phyloP scores from a whole-genome alignment of 2,113 vertebrate species.

The Osmerus mordax region DNA sequence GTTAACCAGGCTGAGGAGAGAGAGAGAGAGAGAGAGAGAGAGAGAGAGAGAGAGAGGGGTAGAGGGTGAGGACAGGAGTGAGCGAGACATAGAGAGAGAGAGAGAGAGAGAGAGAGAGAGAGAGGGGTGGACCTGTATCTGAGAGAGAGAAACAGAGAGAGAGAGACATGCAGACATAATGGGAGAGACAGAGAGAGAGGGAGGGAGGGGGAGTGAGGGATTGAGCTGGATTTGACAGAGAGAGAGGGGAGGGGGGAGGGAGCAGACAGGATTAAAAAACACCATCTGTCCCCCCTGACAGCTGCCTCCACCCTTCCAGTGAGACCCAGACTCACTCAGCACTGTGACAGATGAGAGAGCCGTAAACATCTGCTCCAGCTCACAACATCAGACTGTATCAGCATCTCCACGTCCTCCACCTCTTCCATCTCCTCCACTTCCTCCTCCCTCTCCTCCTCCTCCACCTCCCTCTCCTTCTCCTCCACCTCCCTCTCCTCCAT shows the following conservation, averaged over 20 bases:
- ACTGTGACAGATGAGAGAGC: too few relatives aligned
- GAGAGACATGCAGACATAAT: not conserved
- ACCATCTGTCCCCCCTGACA: slow-evolving; percentile 64
- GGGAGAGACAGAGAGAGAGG: slow-evolving; percentile 13
- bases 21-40: not conserved
- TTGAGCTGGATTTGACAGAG: not conserved
- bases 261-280: slow-evolving; percentile 71
- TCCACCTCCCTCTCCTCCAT: too few relatives aligned
- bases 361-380: not conserved
- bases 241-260: not conserved
- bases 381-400: too few relatives aligned
- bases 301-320: not conserved
- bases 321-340: too few relatives aligned
- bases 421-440: too few relatives aligned
- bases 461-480: too few relatives aligned
- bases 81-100: not conserved
- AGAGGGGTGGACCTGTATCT: not conserved
- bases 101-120: slow-evolving; percentile 11
- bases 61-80: not conserved
- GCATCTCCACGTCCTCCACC: too few relatives aligned
- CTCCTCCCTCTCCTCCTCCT: too few relatives aligned
- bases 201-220: slow-evolving; percentile 24
- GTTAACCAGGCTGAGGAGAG: not conserved
- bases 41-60: not conserved
- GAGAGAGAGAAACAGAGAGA: slow-evolving; percentile 12